Percentiles rank a stretch among this genome's conserved stretches.
These are phyloP conservation scores for Brachionus koreanus DNA, from an alignment of 1,140 invertebrate genomes.

Conservation along the genomic window DNA sequence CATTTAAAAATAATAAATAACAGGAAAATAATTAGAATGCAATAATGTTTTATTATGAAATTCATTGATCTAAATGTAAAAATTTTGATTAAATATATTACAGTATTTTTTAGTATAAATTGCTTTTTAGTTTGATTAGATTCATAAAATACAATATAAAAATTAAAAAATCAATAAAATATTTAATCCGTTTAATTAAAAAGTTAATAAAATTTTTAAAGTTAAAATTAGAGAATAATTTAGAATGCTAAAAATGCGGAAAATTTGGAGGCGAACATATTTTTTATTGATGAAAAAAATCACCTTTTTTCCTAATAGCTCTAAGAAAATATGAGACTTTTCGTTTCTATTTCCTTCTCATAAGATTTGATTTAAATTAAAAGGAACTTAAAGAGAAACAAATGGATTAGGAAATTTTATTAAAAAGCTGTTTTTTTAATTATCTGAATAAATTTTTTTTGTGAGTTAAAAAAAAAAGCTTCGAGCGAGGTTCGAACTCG, in stretches of 20 bases:
- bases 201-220: background rate
- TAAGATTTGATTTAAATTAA: too few relatives aligned
- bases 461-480: background rate
- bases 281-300: background rate
- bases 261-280: background rate
- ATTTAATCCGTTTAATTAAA: background rate
- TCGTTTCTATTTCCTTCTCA: too few relatives aligned
- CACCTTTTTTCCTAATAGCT: too few relatives aligned
- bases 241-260: background rate
- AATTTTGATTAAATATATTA: background rate
- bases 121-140: background rate
- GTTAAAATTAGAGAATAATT: background rate
- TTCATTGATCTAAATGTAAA: background rate
- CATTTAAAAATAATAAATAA: background rate
- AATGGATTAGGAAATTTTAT: background rate
- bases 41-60: slow-evolving; percentile 11
- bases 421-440: background rate
- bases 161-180: background rate
- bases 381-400: too few relatives aligned
- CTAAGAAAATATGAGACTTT: too few relatives aligned
- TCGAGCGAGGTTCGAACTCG: slow-evolving; percentile 38
- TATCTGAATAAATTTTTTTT: background rate
- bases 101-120: background rate
- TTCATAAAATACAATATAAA: background rate
- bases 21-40: slow-evolving; percentile 10